Base-by-base conservation (phyloP, 2,797 vertebrate genomes). In the Scolopax rusticola region DNA sequence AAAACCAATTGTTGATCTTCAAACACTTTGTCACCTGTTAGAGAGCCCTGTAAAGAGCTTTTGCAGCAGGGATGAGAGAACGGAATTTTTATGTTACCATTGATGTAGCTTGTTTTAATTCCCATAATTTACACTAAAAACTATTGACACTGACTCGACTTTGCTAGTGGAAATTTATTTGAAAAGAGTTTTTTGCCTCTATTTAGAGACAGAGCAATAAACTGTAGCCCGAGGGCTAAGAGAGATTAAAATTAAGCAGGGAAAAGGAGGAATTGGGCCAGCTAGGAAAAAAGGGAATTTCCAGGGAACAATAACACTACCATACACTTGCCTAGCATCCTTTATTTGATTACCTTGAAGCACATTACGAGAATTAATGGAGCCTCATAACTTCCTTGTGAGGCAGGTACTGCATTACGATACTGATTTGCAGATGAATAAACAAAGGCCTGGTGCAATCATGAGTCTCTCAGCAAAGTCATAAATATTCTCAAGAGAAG, bases 81-180 rank as follows among this genome's bases (percentile, higher is more conserved):
- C 33, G 40, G 13, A 64, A 32, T 87, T 89, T 45, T 51, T 88
- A 50, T 87, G 47, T 90, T 84, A 47, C 50, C 89, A 71, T 84
- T 8, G 2, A n/a, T 59, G 11, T 81, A 84, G 60, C 73, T 56
- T 68, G 38, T 93, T 95, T 89, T 88, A 90, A 79, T 89, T 93
- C 57, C 53, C 27, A 11, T 64, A 70, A 64, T 94, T 91, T 85
- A 75, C 38, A 56, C 20, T 7, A 10, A 93, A 90, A 95, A 80
- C 59, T 91, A 48, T 87, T 87, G 86, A 96, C 57, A 76, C 71
- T 75, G 69, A 89, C 70, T 97, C 75, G 89, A 5, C 38, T 76
- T 85, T 85, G 60, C 71, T 93, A 64, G 56, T 89, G 48, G 87
- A 90, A 96, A 94, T 86, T 76, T 90, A 94, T 93, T 97, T 96